Evolutionary conservation across 2,888 invertebrate species (phyloP).

Genomic region (Zygaena filipendulae): DNA sequence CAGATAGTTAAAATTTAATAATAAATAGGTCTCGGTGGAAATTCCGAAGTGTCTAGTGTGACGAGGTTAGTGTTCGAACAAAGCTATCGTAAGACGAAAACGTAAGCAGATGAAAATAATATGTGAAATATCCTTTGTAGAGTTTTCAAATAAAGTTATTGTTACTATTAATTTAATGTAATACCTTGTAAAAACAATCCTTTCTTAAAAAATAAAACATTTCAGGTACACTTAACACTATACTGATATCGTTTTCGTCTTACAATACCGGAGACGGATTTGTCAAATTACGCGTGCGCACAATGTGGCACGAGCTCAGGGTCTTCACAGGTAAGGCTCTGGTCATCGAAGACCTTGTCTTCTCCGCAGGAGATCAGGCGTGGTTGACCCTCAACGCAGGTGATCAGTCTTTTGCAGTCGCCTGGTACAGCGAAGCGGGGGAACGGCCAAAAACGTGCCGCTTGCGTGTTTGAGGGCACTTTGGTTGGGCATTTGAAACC

Average conservation of each 20-base stretch:
- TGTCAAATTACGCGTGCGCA: conserved; percentile 38
- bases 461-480: conserved; percentile 80
- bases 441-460: conserved; percentile 93
- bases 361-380: conserved; percentile 89
- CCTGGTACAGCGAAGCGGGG: conserved; percentile 91
- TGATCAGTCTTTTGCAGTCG: conserved; percentile 88
- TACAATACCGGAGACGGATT: conserved; percentile 24
- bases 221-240: no score
- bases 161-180: not conserved
- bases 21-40: conserved; percentile 48
- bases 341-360: conserved; percentile 87
- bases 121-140: not conserved
- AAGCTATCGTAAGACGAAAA: conserved; percentile 50
- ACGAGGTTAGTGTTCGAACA: no score
- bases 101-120: conserved; percentile 14
- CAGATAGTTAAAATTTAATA: conserved; percentile 17
- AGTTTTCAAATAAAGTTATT: not conserved
- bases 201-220: no score
- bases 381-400: conserved; percentile 91
- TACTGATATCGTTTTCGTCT: conserved; percentile 48
- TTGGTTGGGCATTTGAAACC: conserved; percentile 93
- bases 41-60: no score
- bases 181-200: no score
- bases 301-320: conserved; percentile 71
- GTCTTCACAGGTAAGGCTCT: conserved; percentile 85